Conservation (phyloP, 1,140 invertebrate genomes). For the Cylas formicarius region DNA sequence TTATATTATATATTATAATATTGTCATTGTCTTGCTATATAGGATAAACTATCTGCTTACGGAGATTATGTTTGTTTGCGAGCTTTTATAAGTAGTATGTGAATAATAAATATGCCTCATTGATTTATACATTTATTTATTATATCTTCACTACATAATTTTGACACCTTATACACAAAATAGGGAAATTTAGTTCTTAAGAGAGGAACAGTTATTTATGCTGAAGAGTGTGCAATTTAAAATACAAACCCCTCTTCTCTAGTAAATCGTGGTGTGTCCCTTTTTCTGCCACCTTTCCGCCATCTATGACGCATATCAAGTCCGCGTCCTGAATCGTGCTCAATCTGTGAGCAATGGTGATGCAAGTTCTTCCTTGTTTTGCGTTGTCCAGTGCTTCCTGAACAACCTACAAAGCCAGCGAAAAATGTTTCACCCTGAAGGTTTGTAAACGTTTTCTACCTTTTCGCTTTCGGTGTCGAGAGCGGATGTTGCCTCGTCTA, state of each 20-base stretch:
- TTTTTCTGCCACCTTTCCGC: constrained; percentile 68
- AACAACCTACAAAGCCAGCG: constrained; percentile 47
- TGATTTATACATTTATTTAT: no score
- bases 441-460: constrained; percentile 33
- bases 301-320: constrained; percentile 72
- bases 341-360: constrained; percentile 76
- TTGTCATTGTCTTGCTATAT: no score
- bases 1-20: no score
- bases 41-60: no score
- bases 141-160: no score
- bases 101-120: no score
- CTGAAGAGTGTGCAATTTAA: constrained; percentile 52
- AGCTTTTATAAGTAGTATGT: no score
- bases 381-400: constrained; percentile 65
- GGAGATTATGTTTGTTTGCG: no score
- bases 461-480: constrained; percentile 69
- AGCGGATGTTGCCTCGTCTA: constrained; percentile 85
- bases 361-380: constrained; percentile 62
- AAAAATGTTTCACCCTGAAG: background rate
- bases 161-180: no score
- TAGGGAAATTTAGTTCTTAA: no score
- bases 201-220: no score
- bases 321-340: constrained; percentile 74
- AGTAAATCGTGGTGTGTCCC: constrained; percentile 79
- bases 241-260: constrained; percentile 67